Conservation (phyloP, 2,797 vertebrate genomes). For the Lagodon rhomboides region DNA sequence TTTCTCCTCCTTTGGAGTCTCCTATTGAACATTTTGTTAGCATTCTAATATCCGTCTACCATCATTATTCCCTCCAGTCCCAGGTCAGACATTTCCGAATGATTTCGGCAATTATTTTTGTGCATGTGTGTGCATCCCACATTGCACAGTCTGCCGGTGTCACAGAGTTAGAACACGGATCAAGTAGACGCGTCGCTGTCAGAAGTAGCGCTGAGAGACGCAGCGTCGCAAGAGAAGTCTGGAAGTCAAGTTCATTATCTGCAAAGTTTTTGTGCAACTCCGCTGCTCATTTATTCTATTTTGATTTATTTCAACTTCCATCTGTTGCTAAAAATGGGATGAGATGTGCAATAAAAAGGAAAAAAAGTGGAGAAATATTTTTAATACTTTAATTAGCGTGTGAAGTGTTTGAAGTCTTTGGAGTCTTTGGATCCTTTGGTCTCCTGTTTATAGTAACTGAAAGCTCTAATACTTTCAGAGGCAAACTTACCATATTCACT, state of each 20-base stretch:
- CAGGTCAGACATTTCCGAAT: slow-evolving; percentile 12
- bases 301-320: slow-evolving; percentile 31
- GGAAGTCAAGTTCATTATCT: slow-evolving; percentile 38
- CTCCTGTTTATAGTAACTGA: slow-evolving; percentile 19
- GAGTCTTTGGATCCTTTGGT: slow-evolving; percentile 38
- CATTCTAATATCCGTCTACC: not conserved
- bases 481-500: slow-evolving; percentile 44
- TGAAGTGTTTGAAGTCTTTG: slow-evolving; percentile 38
- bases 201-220: not conserved
- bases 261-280: slow-evolving; percentile 24
- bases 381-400: slow-evolving; percentile 49
- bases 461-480: slow-evolving; percentile 32
- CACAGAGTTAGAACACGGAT: slow-evolving; percentile 1
- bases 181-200: not conserved
- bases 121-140: not conserved
- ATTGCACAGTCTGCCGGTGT: slow-evolving; percentile 6
- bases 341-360: slow-evolving; percentile 11
- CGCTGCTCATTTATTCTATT: slow-evolving; percentile 37
- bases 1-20: not conserved
- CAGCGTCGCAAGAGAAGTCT: not conserved
- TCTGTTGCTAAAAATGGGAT: slow-evolving; percentile 36
- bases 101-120: slow-evolving; percentile 11
- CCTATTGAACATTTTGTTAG: not conserved
- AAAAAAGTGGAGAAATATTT: slow-evolving; percentile 7
- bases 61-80: slow-evolving; percentile 13